A percentile compares a stretch with the other conserved stretches of the same genome.
Evolutionary conservation across 2,797 vertebrate species (phyloP).

Genomic region (Hypotaenidia philippensis): DNA sequence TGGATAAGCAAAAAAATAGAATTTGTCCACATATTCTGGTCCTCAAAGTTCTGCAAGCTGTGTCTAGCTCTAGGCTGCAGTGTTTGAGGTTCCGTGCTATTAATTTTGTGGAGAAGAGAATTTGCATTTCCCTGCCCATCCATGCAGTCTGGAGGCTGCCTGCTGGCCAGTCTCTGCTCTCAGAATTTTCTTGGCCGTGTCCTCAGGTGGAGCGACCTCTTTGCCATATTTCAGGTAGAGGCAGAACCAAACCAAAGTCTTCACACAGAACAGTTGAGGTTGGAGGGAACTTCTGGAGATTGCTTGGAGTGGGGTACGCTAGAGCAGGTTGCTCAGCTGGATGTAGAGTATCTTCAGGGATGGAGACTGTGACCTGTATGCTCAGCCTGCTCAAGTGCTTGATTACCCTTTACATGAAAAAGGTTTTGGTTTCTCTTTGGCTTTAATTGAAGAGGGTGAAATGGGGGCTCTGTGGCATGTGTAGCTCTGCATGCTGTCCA

Average conservation of each 20-base stretch:
- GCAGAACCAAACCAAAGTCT: neutral
- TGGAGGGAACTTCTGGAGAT: neutral
- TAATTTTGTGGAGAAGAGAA: neutral
- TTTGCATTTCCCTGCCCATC: neutral
- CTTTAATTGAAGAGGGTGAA: neutral
- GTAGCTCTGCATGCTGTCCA: accelerated
- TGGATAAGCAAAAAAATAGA: neutral
- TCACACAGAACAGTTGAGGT: accelerated
- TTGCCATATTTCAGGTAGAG: neutral
- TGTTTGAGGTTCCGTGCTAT: neutral
- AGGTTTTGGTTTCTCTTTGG: neutral
- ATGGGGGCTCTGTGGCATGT: accelerated
- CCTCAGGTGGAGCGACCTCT: neutral
- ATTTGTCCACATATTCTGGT: neutral
- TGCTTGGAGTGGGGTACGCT: neutral
- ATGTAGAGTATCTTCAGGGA: neutral
- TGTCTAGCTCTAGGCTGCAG: neutral
- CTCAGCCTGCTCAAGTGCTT: neutral
- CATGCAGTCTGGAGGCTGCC: neutral
- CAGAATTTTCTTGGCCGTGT: neutral
- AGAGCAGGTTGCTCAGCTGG: neutral
- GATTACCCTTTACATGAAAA: neutral
- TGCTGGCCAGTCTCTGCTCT: neutral
- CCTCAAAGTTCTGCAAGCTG: neutral
- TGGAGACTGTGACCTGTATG: neutral